phyloP scores from a whole-genome alignment of 2,113 vertebrate genomes.

The Gnathonemus echidnorhynchus region DNA sequence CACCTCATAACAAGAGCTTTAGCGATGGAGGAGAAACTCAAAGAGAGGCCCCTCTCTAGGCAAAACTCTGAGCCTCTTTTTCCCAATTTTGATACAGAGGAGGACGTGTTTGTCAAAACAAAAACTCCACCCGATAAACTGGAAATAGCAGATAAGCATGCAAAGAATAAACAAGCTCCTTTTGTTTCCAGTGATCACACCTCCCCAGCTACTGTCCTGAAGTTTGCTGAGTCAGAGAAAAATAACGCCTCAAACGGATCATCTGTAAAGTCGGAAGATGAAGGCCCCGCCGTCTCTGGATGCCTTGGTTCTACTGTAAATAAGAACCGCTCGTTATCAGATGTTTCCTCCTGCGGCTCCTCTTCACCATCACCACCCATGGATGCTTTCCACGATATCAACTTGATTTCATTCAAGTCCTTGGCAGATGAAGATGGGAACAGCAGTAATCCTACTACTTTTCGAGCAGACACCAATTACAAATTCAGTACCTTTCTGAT shows the following conservation, averaged over 20 bases:
- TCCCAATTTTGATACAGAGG: neutral
- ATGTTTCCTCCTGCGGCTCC: slow-evolving; percentile 36
- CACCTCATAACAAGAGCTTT: slow-evolving; percentile 55
- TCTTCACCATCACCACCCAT: slow-evolving; percentile 51
- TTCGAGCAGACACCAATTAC: slow-evolving; percentile 77
- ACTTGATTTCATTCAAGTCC: slow-evolving; percentile 76
- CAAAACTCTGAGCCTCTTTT: slow-evolving; percentile 18
- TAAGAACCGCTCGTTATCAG: slow-evolving; percentile 41
- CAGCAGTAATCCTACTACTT: slow-evolving; percentile 45
- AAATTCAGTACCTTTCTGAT: slow-evolving; percentile 91
- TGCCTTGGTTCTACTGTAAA: slow-evolving; percentile 32
- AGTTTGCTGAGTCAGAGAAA: slow-evolving; percentile 40
- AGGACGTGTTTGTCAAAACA: neutral
- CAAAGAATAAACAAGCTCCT: slow-evolving; percentile 20
- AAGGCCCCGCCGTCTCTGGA: neutral
- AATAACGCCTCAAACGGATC: slow-evolving; percentile 45
- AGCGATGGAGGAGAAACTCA: slow-evolving; percentile 45
- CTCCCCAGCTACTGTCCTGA: slow-evolving; percentile 41
- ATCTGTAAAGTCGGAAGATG: slow-evolving; percentile 27
- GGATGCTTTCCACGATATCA: slow-evolving; percentile 71
- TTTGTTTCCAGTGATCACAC: slow-evolving; percentile 22
- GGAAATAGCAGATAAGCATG: slow-evolving; percentile 13
- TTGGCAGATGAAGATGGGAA: slow-evolving; percentile 65
- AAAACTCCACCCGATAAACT: neutral
- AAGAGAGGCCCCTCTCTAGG: slow-evolving; percentile 35